phyloP scores from a whole-genome alignment of 2,113 vertebrate genomes.

The Petrocephalus zakoni region DNA sequence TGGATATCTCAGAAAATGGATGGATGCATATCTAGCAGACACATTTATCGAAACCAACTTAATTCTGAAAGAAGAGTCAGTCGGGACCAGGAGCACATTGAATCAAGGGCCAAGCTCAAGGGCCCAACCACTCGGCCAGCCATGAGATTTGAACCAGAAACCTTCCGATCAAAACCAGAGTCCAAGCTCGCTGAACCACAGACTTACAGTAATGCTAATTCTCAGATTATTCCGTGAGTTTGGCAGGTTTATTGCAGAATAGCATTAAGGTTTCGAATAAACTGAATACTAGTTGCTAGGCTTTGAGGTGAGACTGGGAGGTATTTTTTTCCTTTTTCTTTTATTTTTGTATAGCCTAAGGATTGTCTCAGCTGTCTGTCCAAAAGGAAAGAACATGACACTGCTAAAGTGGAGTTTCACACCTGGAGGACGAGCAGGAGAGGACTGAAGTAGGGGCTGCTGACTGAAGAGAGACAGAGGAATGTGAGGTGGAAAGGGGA shows the following conservation, averaged over 20 bases:
- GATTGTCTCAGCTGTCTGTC: not conserved
- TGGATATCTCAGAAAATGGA: no score
- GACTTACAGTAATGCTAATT: not conserved
- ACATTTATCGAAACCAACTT: not conserved
- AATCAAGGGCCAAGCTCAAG: not conserved
- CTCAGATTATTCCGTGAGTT: not conserved
- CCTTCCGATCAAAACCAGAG: not conserved
- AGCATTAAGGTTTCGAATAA: not conserved
- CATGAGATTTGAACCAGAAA: not conserved
- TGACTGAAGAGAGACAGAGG: constrained; percentile 12
- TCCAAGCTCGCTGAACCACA: not conserved
- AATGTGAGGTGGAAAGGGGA: constrained; percentile 16
- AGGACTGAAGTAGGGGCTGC: constrained; percentile 6
- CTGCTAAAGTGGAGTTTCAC: not conserved
- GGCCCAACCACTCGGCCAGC: not conserved
- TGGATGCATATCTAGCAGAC: not conserved
- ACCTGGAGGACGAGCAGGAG: not conserved
- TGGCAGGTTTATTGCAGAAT: not conserved
- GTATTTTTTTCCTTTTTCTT: not conserved
- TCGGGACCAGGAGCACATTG: not conserved
- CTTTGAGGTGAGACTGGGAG: not conserved
- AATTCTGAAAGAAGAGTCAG: not conserved
- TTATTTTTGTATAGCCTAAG: not conserved
- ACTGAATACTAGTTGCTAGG: not conserved
- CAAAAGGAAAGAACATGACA: not conserved